Evolutionary conservation across 1,140 invertebrate genomes (phyloP).

Genomic region (Drosophila pectinifera): DNA sequence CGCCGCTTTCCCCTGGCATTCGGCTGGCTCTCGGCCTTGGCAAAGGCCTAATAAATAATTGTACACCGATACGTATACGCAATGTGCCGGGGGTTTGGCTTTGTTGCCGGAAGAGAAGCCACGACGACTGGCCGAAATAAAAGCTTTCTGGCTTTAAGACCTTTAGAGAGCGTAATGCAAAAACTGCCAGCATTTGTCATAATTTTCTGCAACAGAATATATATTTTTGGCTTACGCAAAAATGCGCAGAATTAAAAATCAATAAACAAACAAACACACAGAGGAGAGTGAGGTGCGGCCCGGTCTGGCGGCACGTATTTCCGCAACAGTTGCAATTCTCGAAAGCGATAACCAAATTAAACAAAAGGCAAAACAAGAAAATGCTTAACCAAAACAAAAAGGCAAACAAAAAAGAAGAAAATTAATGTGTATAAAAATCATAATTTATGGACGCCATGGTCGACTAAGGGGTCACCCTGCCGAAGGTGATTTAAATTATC

Average conservation of each 20-base stretch:
- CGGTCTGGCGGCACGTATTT: conserved; percentile 58
- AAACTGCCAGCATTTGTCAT: conserved; percentile 34
- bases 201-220: conserved; percentile 33
- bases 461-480: background rate
- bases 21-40: conserved; percentile 3
- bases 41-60: conserved; percentile 36
- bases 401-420: conserved; percentile 17
- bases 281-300: background rate
- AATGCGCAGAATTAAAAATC: conserved; percentile 68
- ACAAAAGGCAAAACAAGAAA: conserved; percentile 45
- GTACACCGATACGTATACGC: conserved; percentile 30
- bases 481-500: background rate
- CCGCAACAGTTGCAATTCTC: conserved; percentile 72
- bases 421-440: conserved; percentile 7
- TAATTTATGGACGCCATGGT: background rate
- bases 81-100: conserved; percentile 9
- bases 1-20: conserved; percentile 1
- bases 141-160: conserved; percentile 20
- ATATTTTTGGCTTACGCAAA: conserved; percentile 32
- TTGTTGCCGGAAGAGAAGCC: conserved; percentile 43
- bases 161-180: conserved; percentile 14
- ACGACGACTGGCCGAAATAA: conserved; percentile 1
- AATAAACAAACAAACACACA: conserved; percentile 59
- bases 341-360: conserved; percentile 71
- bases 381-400: conserved; percentile 27